Percentiles rank a stretch among this genome's conserved stretches.
phyloP scores from a whole-genome alignment of 2,888 invertebrate species.

The Sesamia inferens region DNA sequence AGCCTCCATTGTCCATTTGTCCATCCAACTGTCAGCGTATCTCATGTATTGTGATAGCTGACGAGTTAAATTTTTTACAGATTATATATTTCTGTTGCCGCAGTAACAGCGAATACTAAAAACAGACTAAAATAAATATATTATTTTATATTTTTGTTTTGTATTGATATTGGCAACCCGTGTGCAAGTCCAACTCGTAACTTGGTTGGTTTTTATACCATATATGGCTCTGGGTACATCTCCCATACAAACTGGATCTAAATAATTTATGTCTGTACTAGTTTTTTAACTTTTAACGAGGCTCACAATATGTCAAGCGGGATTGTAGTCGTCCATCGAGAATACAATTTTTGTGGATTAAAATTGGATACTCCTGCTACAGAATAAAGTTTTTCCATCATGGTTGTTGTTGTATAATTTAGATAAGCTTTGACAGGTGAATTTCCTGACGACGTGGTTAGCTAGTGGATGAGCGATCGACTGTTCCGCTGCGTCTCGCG shows the following conservation, averaged over 20 bases:
- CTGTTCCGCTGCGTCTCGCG: too few relatives aligned
- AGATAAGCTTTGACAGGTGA: neutral
- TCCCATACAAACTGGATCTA: slow-evolving; percentile 37
- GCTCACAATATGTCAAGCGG: slow-evolving; percentile 11
- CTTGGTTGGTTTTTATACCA: neutral
- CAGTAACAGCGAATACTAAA: too few relatives aligned
- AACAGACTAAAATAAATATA: too few relatives aligned
- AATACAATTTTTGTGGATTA: slow-evolving; percentile 32
- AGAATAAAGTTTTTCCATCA: neutral
- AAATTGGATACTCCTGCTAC: slow-evolving; percentile 24
- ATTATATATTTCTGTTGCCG: neutral
- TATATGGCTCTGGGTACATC: neutral
- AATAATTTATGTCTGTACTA: slow-evolving; percentile 39
- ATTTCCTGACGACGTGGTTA: neutral
- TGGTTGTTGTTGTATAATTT: neutral
- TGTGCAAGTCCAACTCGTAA: neutral
- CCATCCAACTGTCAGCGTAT: too few relatives aligned
- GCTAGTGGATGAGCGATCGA: too few relatives aligned
- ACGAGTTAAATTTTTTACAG: too few relatives aligned
- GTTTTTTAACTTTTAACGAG: slow-evolving; percentile 49
- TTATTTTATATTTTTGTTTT: too few relatives aligned
- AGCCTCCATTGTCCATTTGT: too few relatives aligned
- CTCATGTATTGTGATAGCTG: too few relatives aligned
- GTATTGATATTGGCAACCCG: neutral
- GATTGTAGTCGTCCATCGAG: slow-evolving; percentile 20